Base-by-base conservation (phyloP, 2,113 vertebrate species). In the Lethenteron reissneri region DNA sequence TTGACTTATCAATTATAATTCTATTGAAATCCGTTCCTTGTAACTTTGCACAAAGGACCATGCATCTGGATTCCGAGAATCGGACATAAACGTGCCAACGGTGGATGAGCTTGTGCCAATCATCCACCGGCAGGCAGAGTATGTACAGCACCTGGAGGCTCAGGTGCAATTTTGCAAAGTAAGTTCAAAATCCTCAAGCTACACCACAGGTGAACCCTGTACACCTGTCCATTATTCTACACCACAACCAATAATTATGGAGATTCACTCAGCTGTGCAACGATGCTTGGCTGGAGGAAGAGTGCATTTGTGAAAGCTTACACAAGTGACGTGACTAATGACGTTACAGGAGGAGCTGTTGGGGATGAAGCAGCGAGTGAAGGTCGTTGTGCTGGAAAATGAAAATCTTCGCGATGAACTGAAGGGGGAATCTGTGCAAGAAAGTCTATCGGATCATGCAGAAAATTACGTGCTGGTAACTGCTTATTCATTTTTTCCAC, bases 151-250 rank as follows among this genome's bases (percentile, higher is more conserved):
- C 74, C 84, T 95, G 78, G 91, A 97, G 77, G 87, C 87, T n/a
- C 88, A 95, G 79, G 87, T 95, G 74, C 89, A 87, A 71, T 88
- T 94, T 80, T 92, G 83, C 78, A 90, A 92, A 84, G 90, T 95
- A 76, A 58, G 72, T 69, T 56, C 57, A 56, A 41, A 56, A 71
- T 15, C 11, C 10, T 57, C 12, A 21, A 71, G 56, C 14, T 58
- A 19, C n/a, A 57, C 10, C 11, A 58, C 13, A 41, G 3, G 41
- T 57, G 41, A 25, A 70, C 13, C 12, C 70, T 14, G 56, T n/a
- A 70, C 12, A 19, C 56, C 5, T 70, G 12, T 19, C 56, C 21
- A 4, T 70, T 12, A 13, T 70, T 70, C 70, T 70, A 3, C 64
- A 69, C 9, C n/a, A 69, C n/a, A 17, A 69, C 64, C 25, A 17